Conservation (phyloP, 2,888 invertebrate species). For the Slavum lentiscoides region DNA sequence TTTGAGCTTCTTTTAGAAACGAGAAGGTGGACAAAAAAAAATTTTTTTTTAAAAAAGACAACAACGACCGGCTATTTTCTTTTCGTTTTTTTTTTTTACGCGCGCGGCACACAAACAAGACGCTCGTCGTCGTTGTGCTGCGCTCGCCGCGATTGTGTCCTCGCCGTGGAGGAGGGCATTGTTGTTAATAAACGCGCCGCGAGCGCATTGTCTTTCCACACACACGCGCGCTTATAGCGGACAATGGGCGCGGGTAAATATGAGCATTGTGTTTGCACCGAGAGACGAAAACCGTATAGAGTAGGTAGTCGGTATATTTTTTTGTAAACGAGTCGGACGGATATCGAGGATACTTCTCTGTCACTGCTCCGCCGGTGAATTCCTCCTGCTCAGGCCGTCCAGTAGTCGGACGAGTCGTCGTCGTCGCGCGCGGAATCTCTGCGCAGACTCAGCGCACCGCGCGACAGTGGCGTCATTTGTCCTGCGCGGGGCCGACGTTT, state of each 20-base stretch:
- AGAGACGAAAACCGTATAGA: conserved; percentile 35
- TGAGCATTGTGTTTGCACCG: conserved; percentile 51
- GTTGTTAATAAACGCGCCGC: conserved; percentile 47
- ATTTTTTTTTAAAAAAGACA: too few relatives aligned
- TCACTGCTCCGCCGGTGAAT: conserved; percentile 49
- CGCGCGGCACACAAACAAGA: conserved; percentile 16
- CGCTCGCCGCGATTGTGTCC: conserved; percentile 37
- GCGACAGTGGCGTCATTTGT: too few relatives aligned
- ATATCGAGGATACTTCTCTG: conserved; percentile 44
- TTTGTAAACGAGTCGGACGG: conserved; percentile 39
- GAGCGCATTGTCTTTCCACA: conserved; percentile 38
- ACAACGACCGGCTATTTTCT: conserved; percentile 39
- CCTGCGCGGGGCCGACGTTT: too few relatives aligned
- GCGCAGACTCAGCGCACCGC: too few relatives aligned
- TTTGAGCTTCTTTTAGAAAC: conserved; percentile 35
- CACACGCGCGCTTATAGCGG: conserved; percentile 13
- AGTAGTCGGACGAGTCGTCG: too few relatives aligned
- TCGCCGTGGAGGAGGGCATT: conserved; percentile 12
- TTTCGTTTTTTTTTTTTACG: background rate
- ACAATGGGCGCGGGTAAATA: conserved; percentile 52
- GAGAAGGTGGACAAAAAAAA: background rate
- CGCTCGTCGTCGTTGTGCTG: background rate
- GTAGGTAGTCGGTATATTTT: conserved; percentile 23
- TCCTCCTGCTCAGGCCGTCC: conserved; percentile 5
- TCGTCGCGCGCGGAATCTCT: too few relatives aligned